Evolutionary conservation across 2,888 invertebrate genomes (phyloP).

Genomic region (Drosophila anomelani): DNA sequence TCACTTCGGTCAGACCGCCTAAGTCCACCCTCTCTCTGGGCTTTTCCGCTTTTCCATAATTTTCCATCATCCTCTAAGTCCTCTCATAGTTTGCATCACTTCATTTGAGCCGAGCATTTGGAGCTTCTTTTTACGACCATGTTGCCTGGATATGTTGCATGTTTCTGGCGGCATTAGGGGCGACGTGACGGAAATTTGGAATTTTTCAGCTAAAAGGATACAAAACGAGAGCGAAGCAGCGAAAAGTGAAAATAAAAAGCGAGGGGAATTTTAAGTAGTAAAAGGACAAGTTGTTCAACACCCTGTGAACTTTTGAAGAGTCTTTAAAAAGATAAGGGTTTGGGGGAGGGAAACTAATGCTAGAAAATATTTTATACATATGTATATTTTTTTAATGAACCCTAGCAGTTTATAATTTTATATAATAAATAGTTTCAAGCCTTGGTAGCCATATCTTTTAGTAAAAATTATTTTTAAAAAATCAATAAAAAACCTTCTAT

Average conservation of each 20-base stretch:
- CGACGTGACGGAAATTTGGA: slow-evolving; percentile 59
- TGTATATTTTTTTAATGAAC: not conserved
- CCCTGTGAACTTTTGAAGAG: not conserved
- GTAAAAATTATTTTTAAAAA: not conserved
- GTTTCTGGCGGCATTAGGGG: slow-evolving; percentile 56
- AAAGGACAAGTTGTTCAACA: not conserved
- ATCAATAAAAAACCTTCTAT: not conserved
- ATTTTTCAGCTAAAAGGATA: slow-evolving; percentile 23
- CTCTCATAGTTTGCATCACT: slow-evolving; percentile 31
- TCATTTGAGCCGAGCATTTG: slow-evolving; percentile 31
- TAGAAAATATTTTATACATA: not conserved
- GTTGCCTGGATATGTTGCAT: slow-evolving; percentile 48
- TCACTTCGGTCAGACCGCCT: slow-evolving; percentile 35
- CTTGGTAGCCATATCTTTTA: not conserved
- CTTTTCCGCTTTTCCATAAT: slow-evolving; percentile 21
- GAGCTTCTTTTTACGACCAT: slow-evolving; percentile 52
- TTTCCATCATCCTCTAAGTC: not conserved
- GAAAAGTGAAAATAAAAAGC: slow-evolving; percentile 1
- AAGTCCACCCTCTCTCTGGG: not conserved
- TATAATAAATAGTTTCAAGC: not conserved
- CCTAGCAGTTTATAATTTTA: not conserved
- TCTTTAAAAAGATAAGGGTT: not conserved
- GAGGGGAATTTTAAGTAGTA: slow-evolving; percentile 5
- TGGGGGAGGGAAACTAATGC: rapidly evolving
- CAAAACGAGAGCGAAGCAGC: slow-evolving; percentile 7